phyloP scores from a whole-genome alignment of 2,113 vertebrate genomes.

The Melanotaenia duboulayi region DNA sequence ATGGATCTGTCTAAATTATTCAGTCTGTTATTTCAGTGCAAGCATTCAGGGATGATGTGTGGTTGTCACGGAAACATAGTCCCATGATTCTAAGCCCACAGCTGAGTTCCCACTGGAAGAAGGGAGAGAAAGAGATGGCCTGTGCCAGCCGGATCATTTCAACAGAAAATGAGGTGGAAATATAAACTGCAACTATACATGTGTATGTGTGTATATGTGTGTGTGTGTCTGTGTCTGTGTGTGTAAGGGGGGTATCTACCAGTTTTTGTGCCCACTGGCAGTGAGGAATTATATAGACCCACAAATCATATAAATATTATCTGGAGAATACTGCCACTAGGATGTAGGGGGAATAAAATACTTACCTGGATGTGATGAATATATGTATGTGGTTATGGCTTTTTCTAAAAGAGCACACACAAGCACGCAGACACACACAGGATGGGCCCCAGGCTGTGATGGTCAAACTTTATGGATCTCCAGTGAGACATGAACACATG shows the following conservation, averaged over 20 bases:
- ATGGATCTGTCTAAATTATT: conserved; percentile 83
- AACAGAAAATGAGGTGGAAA: conserved; percentile 43
- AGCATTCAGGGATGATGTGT: conserved; percentile 69
- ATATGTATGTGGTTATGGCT: conserved; percentile 16
- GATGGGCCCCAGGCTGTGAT: conserved; percentile 55
- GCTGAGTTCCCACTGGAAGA: conserved; percentile 60
- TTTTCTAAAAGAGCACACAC: conserved; percentile 4
- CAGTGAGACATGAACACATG: conserved; percentile 73
- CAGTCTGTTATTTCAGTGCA: conserved; percentile 82
- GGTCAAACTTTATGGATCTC: conserved; percentile 68
- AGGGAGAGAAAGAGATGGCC: conserved; percentile 21
- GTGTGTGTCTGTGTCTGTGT: neutral
- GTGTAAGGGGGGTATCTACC: neutral
- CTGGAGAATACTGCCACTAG: conserved; percentile 6
- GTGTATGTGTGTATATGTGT: neutral
- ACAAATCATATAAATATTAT: conserved; percentile 39
- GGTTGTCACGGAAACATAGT: conserved; percentile 79
- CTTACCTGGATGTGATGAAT: conserved; percentile 45
- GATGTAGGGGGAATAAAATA: conserved; percentile 46
- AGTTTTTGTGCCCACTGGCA: conserved; percentile 23
- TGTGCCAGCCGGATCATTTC: conserved; percentile 38
- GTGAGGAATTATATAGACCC: conserved; percentile 17
- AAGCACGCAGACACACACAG: conserved; percentile 13
- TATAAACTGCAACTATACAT: conserved; percentile 44
- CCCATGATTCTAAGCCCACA: conserved; percentile 65